These are phyloP conservation scores for Lytechinus variegatus DNA, from an alignment of 35 echinoderm and acorn worm genomes.

Conservation along the genomic window DNA sequence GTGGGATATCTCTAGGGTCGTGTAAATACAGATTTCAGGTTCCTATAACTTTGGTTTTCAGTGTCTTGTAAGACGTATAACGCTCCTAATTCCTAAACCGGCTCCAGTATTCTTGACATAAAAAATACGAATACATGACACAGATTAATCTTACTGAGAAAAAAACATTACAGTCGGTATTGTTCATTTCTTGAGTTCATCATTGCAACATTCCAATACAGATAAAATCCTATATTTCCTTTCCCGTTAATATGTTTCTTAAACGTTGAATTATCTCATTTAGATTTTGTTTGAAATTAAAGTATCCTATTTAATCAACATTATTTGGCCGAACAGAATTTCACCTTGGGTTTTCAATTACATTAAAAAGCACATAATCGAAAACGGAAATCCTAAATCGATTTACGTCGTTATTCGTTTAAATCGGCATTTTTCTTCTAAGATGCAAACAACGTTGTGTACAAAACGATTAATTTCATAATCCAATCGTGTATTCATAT, in stretches of 20 bases:
- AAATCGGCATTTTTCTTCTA: neutral
- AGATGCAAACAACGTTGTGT: neutral
- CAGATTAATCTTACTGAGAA: neutral
- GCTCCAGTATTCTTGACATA: neutral
- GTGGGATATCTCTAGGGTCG: neutral
- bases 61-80: neutral
- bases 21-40: neutral
- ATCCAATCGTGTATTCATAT: neutral
- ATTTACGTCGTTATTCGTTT: neutral
- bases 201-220: neutral
- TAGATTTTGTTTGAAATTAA: neutral
- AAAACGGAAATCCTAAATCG: neutral
- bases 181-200: neutral
- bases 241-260: neutral
- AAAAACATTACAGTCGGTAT: neutral
- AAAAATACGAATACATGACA: neutral
- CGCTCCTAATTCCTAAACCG: conserved; percentile 10
- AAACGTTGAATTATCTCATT: neutral
- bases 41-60: neutral
- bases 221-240: neutral
- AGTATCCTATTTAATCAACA: neutral
- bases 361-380: neutral
- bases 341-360: neutral
- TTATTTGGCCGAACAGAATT: neutral
- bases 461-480: neutral